phyloP scores from a whole-genome alignment of 2,113 vertebrate species.

The Cavia aperea region DNA sequence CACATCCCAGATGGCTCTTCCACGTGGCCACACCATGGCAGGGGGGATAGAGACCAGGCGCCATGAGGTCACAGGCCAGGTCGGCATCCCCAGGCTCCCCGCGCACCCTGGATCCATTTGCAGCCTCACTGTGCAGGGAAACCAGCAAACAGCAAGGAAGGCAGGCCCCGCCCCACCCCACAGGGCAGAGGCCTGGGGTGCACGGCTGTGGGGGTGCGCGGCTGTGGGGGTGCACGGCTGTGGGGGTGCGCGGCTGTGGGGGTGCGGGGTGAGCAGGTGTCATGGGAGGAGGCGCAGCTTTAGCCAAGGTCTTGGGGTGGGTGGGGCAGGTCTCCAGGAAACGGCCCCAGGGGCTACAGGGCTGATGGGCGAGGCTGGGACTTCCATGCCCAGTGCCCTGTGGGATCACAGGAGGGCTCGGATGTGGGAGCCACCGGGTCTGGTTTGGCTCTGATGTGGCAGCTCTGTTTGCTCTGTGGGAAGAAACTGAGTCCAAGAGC shows the following conservation, averaged over 20 bases:
- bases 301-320: no score
- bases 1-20: neutral
- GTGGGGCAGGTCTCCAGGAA: neutral
- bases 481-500: neutral
- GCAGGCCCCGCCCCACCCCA: neutral
- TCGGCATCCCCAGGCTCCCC: neutral
- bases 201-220: neutral
- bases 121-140: neutral
- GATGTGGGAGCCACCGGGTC: neutral
- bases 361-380: neutral
- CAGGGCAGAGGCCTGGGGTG: neutral
- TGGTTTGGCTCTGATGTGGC: neutral
- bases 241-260: neutral
- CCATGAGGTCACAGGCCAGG: neutral
- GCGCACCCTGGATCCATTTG: neutral
- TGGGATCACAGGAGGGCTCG: neutral
- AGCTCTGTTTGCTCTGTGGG: neutral
- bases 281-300: no score
- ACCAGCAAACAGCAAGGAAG: neutral
- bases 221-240: no score
- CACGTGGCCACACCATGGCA: accelerated
- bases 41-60: neutral
- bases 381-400: neutral
- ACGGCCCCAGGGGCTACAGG: neutral
- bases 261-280: no score